Evolutionary conservation across 2,888 invertebrate species (phyloP).

Genomic region (Rhamnusium bicolor): DNA sequence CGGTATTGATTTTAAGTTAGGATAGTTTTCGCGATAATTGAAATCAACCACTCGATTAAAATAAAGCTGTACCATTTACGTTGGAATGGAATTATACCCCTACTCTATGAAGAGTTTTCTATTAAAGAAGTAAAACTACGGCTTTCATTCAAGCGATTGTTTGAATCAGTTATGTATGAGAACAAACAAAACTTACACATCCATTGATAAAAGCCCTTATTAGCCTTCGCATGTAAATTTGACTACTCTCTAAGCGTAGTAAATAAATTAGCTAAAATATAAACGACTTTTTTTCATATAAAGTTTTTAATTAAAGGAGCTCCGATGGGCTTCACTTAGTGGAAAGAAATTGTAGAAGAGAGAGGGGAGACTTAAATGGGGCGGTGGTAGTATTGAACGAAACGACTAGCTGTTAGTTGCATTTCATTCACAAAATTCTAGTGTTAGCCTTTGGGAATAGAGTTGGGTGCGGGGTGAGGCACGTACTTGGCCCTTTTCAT

Average conservation of each 20-base stretch:
- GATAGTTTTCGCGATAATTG: slow-evolving; percentile 10
- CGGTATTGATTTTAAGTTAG: neutral
- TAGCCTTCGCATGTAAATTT: neutral
- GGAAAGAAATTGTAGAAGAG: slow-evolving; percentile 27
- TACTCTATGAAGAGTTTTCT: neutral
- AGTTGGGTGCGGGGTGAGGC: slow-evolving; percentile 26
- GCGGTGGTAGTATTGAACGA: slow-evolving; percentile 52
- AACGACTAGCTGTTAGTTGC: slow-evolving; percentile 66
- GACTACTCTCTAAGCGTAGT: neutral
- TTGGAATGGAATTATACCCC: neutral
- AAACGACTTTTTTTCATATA: neutral
- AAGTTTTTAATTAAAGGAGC: slow-evolving; percentile 28
- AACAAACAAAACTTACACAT: slow-evolving; percentile 7
- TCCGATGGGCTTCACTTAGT: slow-evolving; percentile 22
- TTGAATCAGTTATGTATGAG: slow-evolving; percentile 1
- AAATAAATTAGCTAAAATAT: slow-evolving; percentile 9
- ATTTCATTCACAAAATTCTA: slow-evolving; percentile 64
- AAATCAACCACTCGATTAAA: slow-evolving; percentile 12
- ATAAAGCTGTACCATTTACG: neutral
- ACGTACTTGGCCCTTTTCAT: slow-evolving; percentile 18
- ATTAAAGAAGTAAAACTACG: neutral
- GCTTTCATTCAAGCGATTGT: slow-evolving; percentile 9
- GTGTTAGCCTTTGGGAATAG: slow-evolving; percentile 32
- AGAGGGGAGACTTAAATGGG: slow-evolving; percentile 32
- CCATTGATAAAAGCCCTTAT: slow-evolving; percentile 11